Conservation (phyloP, 2,113 vertebrate species). For the Symphodus melops region DNA sequence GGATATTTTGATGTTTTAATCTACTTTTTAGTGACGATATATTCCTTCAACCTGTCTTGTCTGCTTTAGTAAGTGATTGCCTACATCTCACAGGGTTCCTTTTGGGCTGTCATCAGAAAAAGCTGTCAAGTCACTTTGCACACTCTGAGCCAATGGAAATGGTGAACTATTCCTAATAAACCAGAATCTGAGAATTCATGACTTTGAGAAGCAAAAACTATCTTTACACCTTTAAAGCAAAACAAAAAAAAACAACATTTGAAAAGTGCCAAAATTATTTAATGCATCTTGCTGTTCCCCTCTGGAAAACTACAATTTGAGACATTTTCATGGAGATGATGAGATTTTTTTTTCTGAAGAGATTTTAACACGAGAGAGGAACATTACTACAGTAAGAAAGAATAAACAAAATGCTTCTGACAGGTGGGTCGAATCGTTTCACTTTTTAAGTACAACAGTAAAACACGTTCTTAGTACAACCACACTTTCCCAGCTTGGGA, state of each 20-base stretch:
- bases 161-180: background rate
- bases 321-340: no score
- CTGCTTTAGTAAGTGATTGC: background rate
- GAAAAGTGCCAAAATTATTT: no score
- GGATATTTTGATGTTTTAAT: slow-evolving; percentile 9
- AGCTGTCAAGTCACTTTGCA: background rate
- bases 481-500: no score
- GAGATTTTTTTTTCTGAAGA: no score
- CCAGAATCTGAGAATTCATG: background rate
- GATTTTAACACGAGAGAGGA: no score
- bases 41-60: slow-evolving; percentile 7
- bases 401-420: no score
- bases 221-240: background rate
- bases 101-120: background rate
- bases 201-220: background rate
- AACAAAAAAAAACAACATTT: background rate
- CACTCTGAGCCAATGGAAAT: background rate
- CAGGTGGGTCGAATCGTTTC: no score
- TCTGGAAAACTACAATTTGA: background rate
- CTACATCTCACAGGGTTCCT: background rate
- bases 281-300: no score
- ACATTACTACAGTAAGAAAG: no score
- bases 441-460: no score
- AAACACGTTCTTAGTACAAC: no score
- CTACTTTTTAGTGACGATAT: slow-evolving; percentile 8